Evolutionary conservation across 2,797 vertebrate species (phyloP), one percentile per base, ranked within the genome.

Genomic region (Acanthurus tractus): DNA sequence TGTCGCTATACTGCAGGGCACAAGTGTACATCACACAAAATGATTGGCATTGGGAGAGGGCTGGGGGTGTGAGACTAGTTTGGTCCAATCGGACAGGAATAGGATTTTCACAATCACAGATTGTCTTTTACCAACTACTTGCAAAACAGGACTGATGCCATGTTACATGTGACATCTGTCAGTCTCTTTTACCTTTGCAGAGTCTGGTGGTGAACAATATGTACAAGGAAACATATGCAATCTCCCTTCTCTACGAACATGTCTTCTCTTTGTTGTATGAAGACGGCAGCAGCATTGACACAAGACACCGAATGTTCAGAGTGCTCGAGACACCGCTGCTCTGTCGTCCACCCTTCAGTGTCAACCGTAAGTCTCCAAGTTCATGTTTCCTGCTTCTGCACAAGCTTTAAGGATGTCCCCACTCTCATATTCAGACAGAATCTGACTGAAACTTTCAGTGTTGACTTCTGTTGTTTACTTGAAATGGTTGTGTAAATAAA

Each of bases 161-260:
- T 0, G 6, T 23, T 29, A 6, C 4, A 6, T 9, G 62, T 29
- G 4, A 57, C 55, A n/a, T 58, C 38, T n/a, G 13, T 44, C 22
- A 15, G 18, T 63, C 49, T 25, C 10, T 57, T 67, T 3, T 25
- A 6, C 55, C 8, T 72, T 14, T 59, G 5, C 84, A 94, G 92
- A 90, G 91, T 71, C 53, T 73, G 59, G 92, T 93, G 61, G 62
- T 78, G 15, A 56, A 93, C 53, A 92, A 93, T 12, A 0, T 63
- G 12, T 93, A 93, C 76, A 78, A 82, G 70, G 88, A 94, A 70
- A 58, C 2, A 5, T 94, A 89, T 12, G 49, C 17, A 3, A 84
- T 92, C 40, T 83, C 63, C 48, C 55, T 94, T 49, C 62, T 84
- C 38, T 92, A 90, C 8, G 86, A 94, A 61, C 93, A 94, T 0